A percentile compares a stretch with the other conserved stretches of the same genome.
These are phyloP conservation scores for Burhinus oedicnemus DNA, from an alignment of 2,113 vertebrate genomes.

Conservation along the genomic window DNA sequence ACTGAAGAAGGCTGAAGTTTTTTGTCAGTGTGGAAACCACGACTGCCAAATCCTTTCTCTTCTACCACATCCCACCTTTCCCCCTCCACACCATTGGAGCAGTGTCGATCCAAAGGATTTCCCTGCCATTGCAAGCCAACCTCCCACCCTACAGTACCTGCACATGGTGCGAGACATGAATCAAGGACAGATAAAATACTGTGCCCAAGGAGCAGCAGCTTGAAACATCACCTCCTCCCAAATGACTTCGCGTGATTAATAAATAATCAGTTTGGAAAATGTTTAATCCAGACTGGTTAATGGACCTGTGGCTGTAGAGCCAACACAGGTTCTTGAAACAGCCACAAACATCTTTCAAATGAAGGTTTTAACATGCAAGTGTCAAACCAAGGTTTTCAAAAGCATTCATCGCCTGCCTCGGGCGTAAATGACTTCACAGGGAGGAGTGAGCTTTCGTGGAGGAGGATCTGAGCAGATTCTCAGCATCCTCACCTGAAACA, in stretches of 20 bases:
- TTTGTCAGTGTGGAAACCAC: background rate
- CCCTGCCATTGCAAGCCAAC: accelerated
- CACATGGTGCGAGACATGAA: accelerated
- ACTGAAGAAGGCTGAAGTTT: background rate
- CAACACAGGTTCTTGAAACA: background rate
- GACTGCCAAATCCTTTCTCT: background rate
- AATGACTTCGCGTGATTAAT: background rate
- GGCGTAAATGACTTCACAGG: constrained; percentile 46
- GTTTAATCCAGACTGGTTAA: constrained; percentile 29
- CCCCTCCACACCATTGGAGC: background rate
- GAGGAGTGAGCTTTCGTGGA: background rate
- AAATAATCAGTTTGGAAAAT: background rate
- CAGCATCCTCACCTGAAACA: background rate
- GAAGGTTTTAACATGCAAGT: constrained; percentile 15
- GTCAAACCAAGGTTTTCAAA: constrained; percentile 38
- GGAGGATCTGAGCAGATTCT: constrained; percentile 55
- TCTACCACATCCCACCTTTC: background rate
- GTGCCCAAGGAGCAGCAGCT: background rate
- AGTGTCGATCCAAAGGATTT: background rate
- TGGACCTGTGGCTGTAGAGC: background rate
- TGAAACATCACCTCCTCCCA: background rate
- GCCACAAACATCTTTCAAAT: background rate
- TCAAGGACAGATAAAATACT: background rate
- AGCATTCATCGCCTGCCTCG: background rate
- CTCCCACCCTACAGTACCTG: accelerated